Conservation (phyloP, 2,797 vertebrate genomes). For the Acanthurus tractus region DNA sequence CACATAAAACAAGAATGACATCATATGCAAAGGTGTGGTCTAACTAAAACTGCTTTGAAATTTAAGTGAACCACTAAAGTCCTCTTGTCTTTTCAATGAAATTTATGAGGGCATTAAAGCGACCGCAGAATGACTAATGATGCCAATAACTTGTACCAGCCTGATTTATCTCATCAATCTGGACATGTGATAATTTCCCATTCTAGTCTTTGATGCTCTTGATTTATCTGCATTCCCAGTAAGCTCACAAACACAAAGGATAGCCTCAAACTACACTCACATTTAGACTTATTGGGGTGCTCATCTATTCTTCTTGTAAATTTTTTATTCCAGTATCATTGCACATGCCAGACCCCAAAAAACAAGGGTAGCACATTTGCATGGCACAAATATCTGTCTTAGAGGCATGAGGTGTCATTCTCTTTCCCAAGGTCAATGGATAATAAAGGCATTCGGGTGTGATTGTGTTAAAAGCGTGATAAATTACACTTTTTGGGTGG, state of each 20-base stretch:
- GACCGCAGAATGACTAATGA: background rate
- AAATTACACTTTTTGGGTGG: background rate
- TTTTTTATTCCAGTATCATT: conserved; percentile 19
- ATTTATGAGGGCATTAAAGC: background rate
- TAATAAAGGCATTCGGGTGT: background rate
- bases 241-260: background rate
- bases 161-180: background rate
- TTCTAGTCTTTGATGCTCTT: background rate
- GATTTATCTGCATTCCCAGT: background rate
- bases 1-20: no score
- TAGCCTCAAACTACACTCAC: background rate
- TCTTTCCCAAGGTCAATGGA: background rate
- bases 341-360: background rate
- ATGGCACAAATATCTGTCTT: conserved; percentile 28
- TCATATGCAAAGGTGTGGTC: background rate
- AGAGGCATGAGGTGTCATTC: background rate
- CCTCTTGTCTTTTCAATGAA: background rate
- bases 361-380: conserved; percentile 7
- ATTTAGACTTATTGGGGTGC: background rate
- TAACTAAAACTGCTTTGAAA: background rate
- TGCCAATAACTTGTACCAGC: background rate
- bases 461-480: conserved; percentile 13
- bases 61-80: background rate
- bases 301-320: conserved; percentile 11
- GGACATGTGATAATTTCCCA: background rate